Evolutionary conservation across 1,140 invertebrate species (phyloP).

Genomic region (Saccostrea cuccullata): DNA sequence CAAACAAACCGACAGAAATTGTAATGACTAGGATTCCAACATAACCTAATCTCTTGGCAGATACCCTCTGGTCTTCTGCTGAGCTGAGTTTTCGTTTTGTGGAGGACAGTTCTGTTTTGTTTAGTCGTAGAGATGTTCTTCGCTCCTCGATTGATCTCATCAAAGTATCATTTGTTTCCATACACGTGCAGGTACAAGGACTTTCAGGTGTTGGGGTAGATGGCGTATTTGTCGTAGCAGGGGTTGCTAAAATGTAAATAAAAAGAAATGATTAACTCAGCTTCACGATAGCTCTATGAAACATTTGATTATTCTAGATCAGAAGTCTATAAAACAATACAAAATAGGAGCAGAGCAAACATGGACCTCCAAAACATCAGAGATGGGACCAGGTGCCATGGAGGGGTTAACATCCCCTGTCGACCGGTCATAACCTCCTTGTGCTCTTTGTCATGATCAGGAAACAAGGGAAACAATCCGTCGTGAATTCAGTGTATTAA

Average conservation of each 20-base stretch:
- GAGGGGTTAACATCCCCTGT: too few species aligned
- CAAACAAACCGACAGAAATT: not conserved
- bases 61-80: not conserved
- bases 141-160: not conserved
- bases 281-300: not conserved
- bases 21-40: not conserved
- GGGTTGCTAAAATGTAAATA: not conserved
- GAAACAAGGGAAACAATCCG: too few species aligned
- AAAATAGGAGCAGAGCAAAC: too few species aligned
- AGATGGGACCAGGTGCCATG: too few species aligned
- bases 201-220: not conserved
- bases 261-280: not conserved
- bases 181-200: not conserved
- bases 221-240: not conserved
- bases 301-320: not conserved
- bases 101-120: not conserved
- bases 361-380: too few species aligned
- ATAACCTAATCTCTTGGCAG: not conserved
- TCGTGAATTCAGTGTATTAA: too few species aligned
- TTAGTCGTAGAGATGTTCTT: not conserved
- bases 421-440: too few species aligned
- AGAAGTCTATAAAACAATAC: not conserved
- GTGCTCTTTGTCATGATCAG: too few species aligned
- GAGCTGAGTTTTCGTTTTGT: not conserved
- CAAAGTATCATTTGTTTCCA: not conserved